These are phyloP conservation scores for Drosophila micromelanica DNA, from an alignment of 1,140 invertebrate species.

Conservation along the genomic window DNA sequence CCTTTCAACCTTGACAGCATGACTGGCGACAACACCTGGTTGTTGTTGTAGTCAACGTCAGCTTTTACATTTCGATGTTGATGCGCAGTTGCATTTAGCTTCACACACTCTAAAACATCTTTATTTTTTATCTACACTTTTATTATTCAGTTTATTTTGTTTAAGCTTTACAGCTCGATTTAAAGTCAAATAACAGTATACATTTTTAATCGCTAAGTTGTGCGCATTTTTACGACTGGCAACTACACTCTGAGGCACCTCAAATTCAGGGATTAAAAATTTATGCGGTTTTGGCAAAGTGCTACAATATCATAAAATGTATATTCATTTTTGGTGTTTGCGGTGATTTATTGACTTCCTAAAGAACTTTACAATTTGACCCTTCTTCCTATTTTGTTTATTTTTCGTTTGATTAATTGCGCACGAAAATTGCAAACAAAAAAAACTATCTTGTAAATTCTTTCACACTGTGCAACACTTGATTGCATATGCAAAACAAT, in stretches of 20 bases:
- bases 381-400: neutral
- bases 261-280: slow-evolving; percentile 1
- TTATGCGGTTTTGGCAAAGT: neutral
- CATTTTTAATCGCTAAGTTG: slow-evolving; percentile 13
- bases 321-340: slow-evolving; percentile 1
- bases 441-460: neutral
- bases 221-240: neutral
- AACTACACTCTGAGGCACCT: neutral
- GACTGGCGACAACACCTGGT: slow-evolving; percentile 4
- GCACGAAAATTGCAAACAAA: neutral
- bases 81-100: slow-evolving; percentile 13
- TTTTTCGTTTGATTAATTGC: neutral
- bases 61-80: slow-evolving; percentile 37
- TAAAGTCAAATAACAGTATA: neutral
- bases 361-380: neutral
- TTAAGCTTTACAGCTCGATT: slow-evolving; percentile 8
- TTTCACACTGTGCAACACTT: neutral
- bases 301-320: neutral
- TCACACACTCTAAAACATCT: slow-evolving; percentile 1
- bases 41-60: slow-evolving; percentile 11
- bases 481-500: neutral
- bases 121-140: neutral
- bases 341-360: neutral
- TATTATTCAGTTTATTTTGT: neutral
- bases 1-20: slow-evolving; percentile 32